phyloP scores from a whole-genome alignment of 2,888 invertebrate genomes.

The Clunio marinus region DNA sequence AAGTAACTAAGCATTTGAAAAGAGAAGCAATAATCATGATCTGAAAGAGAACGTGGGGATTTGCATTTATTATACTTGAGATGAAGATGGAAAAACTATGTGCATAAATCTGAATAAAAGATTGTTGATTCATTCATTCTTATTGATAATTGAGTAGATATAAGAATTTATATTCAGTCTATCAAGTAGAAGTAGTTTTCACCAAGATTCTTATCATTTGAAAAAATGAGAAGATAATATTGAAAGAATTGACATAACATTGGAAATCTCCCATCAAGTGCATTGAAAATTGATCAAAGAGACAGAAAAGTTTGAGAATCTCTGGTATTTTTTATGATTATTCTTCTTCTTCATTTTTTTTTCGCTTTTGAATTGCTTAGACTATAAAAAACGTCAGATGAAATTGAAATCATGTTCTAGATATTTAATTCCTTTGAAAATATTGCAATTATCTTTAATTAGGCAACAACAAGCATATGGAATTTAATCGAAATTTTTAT shows the following conservation, averaged over 20 bases:
- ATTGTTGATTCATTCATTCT: not conserved
- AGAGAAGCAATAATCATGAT: not conserved
- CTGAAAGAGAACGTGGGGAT: not conserved
- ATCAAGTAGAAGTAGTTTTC: too few species aligned
- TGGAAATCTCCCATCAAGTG: too few species aligned
- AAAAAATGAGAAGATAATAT: too few species aligned
- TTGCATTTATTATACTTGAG: constrained; percentile 21
- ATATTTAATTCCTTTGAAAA: not conserved
- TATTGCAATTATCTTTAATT: constrained; percentile 30
- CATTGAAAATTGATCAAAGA: too few species aligned
- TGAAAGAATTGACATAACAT: too few species aligned
- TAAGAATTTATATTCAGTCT: too few species aligned
- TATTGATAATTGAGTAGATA: not conserved
- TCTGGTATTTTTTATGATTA: not conserved
- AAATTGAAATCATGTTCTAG: too few species aligned
- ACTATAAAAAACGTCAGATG: too few species aligned
- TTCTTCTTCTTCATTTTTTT: not conserved
- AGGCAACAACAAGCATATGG: constrained; percentile 29
- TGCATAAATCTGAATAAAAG: constrained; percentile 25
- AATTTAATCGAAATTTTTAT: constrained; percentile 20
- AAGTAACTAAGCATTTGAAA: not conserved
- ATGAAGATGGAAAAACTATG: not conserved
- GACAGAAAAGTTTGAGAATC: not conserved
- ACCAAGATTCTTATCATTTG: too few species aligned
- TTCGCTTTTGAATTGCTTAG: too few species aligned